Percentiles rank a stretch among this genome's conserved stretches.
These are phyloP conservation scores for Ambastaia sidthimunki DNA, from an alignment of 2,797 vertebrate genomes.

Conservation along the genomic window DNA sequence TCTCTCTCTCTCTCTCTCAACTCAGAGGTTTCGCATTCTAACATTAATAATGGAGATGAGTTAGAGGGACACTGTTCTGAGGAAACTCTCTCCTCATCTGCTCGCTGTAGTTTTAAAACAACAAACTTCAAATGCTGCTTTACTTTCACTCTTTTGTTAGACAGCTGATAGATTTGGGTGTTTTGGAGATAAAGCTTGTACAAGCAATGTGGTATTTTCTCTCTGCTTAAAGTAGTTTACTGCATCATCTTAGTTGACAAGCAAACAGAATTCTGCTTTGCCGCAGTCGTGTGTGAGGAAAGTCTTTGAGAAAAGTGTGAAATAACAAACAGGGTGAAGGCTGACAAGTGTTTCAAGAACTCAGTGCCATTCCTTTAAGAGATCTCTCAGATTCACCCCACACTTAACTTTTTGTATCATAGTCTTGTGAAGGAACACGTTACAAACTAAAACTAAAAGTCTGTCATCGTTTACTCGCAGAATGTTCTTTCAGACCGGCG, in stretches of 20 bases:
- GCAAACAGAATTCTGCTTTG: slow-evolving; percentile 11
- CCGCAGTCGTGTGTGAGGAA: not conserved
- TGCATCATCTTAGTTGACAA: not conserved
- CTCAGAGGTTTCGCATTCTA: not conserved
- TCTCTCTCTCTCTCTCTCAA: not conserved
- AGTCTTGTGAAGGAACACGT: not conserved
- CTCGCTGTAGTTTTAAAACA: not conserved
- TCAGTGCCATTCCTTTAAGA: not conserved
- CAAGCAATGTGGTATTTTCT: not conserved
- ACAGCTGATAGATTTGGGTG: not conserved
- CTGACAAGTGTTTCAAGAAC: slow-evolving; percentile 31
- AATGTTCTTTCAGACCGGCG: not conserved
- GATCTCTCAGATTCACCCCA: not conserved
- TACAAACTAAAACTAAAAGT: not conserved
- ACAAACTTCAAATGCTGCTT: not conserved
- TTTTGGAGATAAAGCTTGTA: slow-evolving; percentile 7
- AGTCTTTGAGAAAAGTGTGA: not conserved
- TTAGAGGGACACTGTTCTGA: not conserved
- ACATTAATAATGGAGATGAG: not conserved
- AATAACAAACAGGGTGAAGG: slow-evolving; percentile 4
- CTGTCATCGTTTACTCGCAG: not conserved
- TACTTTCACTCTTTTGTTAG: not conserved
- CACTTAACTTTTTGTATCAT: not conserved
- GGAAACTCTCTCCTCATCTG: not conserved
- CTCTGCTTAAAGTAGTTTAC: not conserved